These are phyloP conservation scores for Drosophila gunungcola DNA, from an alignment of 1,140 invertebrate genomes.

Conservation along the genomic window DNA sequence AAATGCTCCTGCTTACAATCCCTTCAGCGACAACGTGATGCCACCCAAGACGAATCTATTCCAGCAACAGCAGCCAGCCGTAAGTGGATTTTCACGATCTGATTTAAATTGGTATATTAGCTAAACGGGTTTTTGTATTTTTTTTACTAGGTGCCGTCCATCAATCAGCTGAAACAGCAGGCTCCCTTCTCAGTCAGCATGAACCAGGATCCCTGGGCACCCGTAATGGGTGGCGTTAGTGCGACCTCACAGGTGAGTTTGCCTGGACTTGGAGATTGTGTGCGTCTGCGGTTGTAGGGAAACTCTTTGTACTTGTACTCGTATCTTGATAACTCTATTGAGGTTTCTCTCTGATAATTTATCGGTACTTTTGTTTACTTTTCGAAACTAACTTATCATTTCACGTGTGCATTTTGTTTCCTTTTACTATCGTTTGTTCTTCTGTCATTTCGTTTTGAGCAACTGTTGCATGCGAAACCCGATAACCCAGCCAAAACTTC, in stretches of 20 bases:
- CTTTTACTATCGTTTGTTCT: constrained; percentile 10
- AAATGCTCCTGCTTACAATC: constrained; percentile 79
- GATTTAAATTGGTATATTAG: not conserved
- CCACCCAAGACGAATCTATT: constrained; percentile 85
- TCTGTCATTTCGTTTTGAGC: constrained; percentile 48
- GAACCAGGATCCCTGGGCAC: constrained; percentile 85
- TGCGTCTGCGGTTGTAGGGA: constrained; percentile 32
- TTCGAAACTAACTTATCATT: constrained; percentile 43
- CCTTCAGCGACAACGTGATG: constrained; percentile 82
- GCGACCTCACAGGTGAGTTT: constrained; percentile 74
- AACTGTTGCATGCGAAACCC: constrained; percentile 62
- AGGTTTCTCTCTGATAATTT: constrained; percentile 61
- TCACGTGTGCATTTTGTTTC: constrained; percentile 68
- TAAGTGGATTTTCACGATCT: constrained; percentile 31
- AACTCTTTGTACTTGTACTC: constrained; percentile 33
- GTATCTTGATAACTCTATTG: constrained; percentile 23
- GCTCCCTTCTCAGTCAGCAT: constrained; percentile 84
- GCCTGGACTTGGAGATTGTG: constrained; percentile 1
- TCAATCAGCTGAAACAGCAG: constrained; percentile 86
- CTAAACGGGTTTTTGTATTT: not conserved
- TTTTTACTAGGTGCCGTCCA: constrained; percentile 84
- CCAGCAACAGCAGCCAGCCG: constrained; percentile 84
- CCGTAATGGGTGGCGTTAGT: constrained; percentile 70
- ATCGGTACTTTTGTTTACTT: constrained; percentile 49
- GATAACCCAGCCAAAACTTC: constrained; percentile 43